phyloP scores from a whole-genome alignment of 23 tunicate species.

The Oikopleura vanhoeffeni region DNA sequence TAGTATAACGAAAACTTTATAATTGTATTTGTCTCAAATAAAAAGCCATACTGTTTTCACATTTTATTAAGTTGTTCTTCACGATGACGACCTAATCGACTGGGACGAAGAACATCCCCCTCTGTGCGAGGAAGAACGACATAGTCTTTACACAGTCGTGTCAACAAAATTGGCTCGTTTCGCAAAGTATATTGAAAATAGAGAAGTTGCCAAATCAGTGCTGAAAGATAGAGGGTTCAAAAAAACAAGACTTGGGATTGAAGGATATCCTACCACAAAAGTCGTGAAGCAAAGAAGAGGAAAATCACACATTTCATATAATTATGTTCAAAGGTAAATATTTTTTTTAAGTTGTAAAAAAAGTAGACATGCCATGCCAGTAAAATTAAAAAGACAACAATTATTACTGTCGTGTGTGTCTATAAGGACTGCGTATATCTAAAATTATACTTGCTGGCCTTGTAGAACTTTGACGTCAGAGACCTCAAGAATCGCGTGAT shows the following conservation, averaged over 20 bases:
- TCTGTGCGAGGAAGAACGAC: constrained; percentile 70
- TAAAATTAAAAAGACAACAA: too few species aligned
- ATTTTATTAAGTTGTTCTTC: constrained; percentile 60
- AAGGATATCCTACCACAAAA: constrained; percentile 89
- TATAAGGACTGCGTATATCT: too few species aligned
- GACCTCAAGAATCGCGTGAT: too few species aligned
- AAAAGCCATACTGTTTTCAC: too few species aligned
- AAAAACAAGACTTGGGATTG: constrained; percentile 78
- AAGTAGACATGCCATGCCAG: too few species aligned
- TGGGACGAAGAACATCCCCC: constrained; percentile 94
- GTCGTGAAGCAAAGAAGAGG: constrained; percentile 72
- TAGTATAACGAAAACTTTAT: too few species aligned
- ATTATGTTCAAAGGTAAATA: constrained; percentile 58
- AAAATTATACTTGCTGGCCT: too few species aligned
- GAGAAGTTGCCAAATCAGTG: constrained; percentile 78
- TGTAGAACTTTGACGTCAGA: too few species aligned
- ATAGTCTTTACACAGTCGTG: not conserved
- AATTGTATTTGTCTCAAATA: too few species aligned
- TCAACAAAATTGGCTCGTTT: constrained; percentile 28
- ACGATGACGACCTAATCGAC: constrained; percentile 76
- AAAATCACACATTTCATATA: constrained; percentile 62
- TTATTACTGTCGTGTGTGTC: too few species aligned
- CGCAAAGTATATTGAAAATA: constrained; percentile 69
- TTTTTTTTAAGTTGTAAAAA: too few species aligned
- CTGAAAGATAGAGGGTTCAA: constrained; percentile 65